phyloP scores from a whole-genome alignment of 2,888 invertebrate genomes.

The Drosophila suboccidentalis region DNA sequence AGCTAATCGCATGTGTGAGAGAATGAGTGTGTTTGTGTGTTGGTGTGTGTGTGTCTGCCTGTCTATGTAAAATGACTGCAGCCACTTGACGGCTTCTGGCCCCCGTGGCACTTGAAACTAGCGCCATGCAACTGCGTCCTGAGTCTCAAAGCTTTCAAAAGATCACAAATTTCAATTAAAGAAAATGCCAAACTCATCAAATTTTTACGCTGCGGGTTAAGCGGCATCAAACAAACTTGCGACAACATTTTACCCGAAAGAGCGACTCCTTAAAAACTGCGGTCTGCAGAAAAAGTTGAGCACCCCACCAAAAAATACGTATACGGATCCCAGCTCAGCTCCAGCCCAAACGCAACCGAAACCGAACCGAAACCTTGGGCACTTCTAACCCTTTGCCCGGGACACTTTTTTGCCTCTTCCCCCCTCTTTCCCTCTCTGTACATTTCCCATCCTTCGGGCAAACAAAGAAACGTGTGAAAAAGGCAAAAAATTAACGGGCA shows the following conservation, averaged over 20 bases:
- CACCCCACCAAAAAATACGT: conserved; percentile 1
- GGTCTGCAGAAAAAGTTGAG: conserved; percentile 54
- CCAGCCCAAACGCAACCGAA: conserved; percentile 4
- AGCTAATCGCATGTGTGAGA: conserved; percentile 82
- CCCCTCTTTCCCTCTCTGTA: neutral
- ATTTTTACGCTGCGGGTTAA: conserved; percentile 79
- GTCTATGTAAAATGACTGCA: conserved; percentile 63
- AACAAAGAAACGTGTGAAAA: conserved; percentile 76
- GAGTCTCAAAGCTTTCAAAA: conserved; percentile 82
- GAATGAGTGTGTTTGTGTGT: conserved; percentile 33
- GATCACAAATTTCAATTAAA: conserved; percentile 84
- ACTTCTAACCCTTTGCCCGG: conserved; percentile 62
- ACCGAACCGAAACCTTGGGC: conserved; percentile 25
- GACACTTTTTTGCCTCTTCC: conserved; percentile 29
- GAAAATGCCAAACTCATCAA: conserved; percentile 79
- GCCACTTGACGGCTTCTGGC: conserved; percentile 61
- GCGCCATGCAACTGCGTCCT: conserved; percentile 18
- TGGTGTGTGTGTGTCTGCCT: conserved; percentile 7
- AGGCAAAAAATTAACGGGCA: conserved; percentile 71
- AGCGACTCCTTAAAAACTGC: conserved; percentile 61
- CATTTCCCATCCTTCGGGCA: conserved; percentile 29
- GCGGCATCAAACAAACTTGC: conserved; percentile 64
- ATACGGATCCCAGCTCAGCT: neutral
- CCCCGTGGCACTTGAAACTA: conserved; percentile 37
- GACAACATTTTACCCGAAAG: conserved; percentile 44